phyloP scores from a whole-genome alignment of 2,797 vertebrate species.

The Echeneis naucrates region DNA sequence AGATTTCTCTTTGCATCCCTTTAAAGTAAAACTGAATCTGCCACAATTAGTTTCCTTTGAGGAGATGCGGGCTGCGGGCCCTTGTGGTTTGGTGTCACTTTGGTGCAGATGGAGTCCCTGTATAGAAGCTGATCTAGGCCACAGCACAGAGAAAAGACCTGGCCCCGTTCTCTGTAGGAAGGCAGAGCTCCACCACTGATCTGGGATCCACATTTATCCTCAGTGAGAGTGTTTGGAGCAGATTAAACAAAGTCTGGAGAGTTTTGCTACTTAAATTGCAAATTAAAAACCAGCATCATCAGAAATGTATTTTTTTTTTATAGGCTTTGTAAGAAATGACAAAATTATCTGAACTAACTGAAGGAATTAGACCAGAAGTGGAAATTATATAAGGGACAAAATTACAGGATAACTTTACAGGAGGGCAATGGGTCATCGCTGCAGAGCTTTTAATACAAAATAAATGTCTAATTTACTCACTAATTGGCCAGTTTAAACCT shows the following conservation, averaged over 20 bases:
- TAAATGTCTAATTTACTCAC: background rate
- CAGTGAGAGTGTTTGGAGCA: constrained; percentile 15
- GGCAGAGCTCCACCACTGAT: constrained; percentile 21
- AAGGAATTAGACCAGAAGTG: background rate
- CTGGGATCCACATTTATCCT: constrained; percentile 26
- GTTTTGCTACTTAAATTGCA: background rate
- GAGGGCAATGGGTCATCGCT: no score
- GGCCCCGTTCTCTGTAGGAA: constrained; percentile 59
- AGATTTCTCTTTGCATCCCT: constrained; percentile 33
- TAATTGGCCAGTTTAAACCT: background rate
- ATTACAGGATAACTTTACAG: no score
- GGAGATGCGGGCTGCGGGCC: constrained; percentile 21
- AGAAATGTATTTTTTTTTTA: background rate
- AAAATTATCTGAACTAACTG: background rate
- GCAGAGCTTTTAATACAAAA: background rate
- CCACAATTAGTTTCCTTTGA: constrained; percentile 46
- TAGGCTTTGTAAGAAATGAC: background rate
- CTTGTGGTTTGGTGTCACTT: constrained; percentile 54
- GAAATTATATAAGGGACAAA: no score
- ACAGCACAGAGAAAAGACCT: constrained; percentile 64
- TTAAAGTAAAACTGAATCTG: constrained; percentile 40
- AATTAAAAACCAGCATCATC: background rate
- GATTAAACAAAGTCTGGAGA: constrained; percentile 1
- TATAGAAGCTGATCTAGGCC: constrained; percentile 70
- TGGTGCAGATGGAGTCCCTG: constrained; percentile 58